phyloP scores from a whole-genome alignment of 2,113 vertebrate species.

The Ovibos moschatus region DNA sequence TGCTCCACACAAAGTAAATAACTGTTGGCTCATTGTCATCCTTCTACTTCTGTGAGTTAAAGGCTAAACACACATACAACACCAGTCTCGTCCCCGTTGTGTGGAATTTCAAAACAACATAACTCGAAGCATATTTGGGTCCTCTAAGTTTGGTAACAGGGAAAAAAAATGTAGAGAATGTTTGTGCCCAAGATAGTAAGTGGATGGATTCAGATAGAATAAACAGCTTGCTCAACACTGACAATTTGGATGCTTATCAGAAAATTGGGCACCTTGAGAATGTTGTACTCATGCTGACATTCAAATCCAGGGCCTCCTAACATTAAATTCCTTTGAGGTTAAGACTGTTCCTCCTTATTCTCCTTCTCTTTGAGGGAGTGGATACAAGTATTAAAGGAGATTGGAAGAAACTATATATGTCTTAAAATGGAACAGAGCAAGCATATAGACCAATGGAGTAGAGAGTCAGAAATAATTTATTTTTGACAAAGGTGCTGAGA shows the following conservation, averaged over 20 bases:
- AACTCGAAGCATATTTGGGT: background rate
- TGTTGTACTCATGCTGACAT: background rate
- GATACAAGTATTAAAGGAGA: background rate
- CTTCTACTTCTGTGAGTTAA: slow-evolving; percentile 12
- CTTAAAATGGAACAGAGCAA: background rate
- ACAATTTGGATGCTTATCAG: background rate
- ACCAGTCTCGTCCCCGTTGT: background rate
- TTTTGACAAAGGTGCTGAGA: background rate
- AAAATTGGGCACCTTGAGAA: background rate
- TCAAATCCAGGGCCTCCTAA: background rate
- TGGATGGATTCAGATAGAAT: background rate
- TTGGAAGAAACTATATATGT: background rate
- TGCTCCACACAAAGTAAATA: background rate
- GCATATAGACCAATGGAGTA: background rate
- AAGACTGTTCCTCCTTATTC: background rate
- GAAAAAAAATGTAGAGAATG: background rate
- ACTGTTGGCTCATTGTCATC: background rate
- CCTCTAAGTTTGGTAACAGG: background rate
- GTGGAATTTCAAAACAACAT: slow-evolving; percentile 13
- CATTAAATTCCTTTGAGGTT: background rate
- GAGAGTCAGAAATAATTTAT: background rate
- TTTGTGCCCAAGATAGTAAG: background rate
- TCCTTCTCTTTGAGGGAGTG: background rate
- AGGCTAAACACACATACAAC: background rate
- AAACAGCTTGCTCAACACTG: background rate